Evolutionary conservation across 2,113 vertebrate species (phyloP).

Genomic region (Pterophyllum scalare): DNA sequence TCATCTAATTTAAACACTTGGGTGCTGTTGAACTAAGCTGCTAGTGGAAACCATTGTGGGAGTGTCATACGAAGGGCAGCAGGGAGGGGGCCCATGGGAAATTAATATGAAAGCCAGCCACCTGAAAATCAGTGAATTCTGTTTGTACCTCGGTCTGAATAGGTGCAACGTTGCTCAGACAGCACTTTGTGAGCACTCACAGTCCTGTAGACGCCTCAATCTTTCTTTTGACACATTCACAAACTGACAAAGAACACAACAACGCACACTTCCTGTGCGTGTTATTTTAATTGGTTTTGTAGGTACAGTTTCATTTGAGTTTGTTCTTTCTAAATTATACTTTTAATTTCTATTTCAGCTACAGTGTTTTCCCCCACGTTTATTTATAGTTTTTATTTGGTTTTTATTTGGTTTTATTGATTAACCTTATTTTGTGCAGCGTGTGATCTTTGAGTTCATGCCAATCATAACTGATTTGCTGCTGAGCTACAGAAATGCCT

Average conservation of each 20-base stretch:
- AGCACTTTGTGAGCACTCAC: not conserved
- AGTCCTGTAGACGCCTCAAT: too few relatives aligned
- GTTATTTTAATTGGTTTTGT: not conserved
- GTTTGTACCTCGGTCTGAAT: not conserved
- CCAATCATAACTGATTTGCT: not conserved
- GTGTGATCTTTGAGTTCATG: not conserved
- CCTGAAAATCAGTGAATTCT: too few relatives aligned
- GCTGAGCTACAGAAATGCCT: too few relatives aligned
- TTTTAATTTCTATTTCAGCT: not conserved
- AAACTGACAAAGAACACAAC: not conserved
- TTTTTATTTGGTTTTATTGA: not conserved
- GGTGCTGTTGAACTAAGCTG: not conserved
- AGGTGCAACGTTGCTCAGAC: not conserved
- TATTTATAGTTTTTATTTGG: not conserved
- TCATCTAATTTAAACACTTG: not conserved
- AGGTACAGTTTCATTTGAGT: not conserved
- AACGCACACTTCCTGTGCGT: not conserved
- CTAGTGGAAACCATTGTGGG: not conserved
- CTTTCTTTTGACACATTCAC: not conserved
- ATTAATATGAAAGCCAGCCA: not conserved
- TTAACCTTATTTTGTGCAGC: not conserved
- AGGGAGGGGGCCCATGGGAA: too few relatives aligned
- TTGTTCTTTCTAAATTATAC: not conserved
- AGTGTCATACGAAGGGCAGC: not conserved
- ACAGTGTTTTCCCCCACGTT: too few relatives aligned